phyloP scores from a whole-genome alignment of 2,797 vertebrate genomes.

The Acanthurus lineatus region DNA sequence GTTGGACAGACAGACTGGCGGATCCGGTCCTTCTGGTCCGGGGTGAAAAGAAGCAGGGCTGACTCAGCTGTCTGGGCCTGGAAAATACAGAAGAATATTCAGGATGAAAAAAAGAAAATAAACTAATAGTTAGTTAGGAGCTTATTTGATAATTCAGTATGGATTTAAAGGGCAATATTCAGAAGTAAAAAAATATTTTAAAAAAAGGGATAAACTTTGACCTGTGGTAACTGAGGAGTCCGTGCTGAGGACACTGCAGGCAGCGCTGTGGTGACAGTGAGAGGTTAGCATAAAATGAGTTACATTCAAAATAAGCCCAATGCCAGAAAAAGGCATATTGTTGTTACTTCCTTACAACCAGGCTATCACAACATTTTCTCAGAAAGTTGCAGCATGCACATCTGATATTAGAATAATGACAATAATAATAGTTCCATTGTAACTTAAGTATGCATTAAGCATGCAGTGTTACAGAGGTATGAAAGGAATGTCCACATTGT shows the following conservation, averaged over 20 bases:
- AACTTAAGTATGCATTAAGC: not conserved
- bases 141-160: not conserved
- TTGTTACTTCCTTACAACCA: not conserved
- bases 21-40: conserved; percentile 77
- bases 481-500: not conserved
- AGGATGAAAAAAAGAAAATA: not conserved
- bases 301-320: not conserved
- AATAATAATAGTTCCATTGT: not conserved
- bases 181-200: not conserved
- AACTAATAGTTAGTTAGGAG: not conserved
- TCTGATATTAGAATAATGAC: not conserved
- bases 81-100: conserved; percentile 11
- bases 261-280: conserved; percentile 69
- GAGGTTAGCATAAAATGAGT: conserved; percentile 21
- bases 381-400: conserved; percentile 3
- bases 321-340: not conserved
- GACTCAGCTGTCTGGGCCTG: conserved; percentile 62
- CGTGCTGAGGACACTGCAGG: conserved; percentile 61
- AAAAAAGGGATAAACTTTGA: conserved; percentile 46
- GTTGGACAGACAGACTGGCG: conserved; percentile 81
- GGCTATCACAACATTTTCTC: not conserved
- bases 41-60: conserved; percentile 82
- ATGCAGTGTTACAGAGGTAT: not conserved
- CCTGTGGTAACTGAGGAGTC: conserved; percentile 74
- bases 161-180: not conserved